Evolutionary conservation across 2,888 invertebrate genomes (phyloP).

Genomic region (Aphodius granarius): DNA sequence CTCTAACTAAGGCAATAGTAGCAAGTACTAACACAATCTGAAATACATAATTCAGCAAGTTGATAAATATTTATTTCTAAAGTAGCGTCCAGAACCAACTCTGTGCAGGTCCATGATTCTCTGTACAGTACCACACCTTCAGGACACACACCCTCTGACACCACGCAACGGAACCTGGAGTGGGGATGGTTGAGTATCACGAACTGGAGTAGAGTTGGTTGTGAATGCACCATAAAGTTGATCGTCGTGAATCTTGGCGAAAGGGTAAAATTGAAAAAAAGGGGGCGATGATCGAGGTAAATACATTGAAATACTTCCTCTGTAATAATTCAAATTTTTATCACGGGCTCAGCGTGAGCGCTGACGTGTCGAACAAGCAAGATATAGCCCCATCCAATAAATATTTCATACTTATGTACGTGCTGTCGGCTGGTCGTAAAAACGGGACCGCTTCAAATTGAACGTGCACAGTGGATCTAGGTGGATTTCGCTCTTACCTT

Average conservation of each 20-base stretch:
- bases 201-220: no score
- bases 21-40: conserved; percentile 32
- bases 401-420: conserved; percentile 20
- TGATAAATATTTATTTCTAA: no score
- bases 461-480: conserved; percentile 14
- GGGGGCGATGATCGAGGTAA: background rate
- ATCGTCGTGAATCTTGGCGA: background rate
- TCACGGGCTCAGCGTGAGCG: background rate
- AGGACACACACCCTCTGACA: no score
- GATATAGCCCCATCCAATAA: conserved; percentile 6
- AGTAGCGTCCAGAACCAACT: no score
- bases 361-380: conserved; percentile 5
- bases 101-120: no score
- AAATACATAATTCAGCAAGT: conserved; percentile 1
- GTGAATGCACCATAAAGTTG: no score
- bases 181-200: no score
- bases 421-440: conserved; percentile 22
- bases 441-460: conserved; percentile 27
- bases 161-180: no score
- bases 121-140: no score
- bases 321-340: background rate
- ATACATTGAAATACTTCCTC: background rate
- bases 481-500: conserved; percentile 36
- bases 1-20: conserved; percentile 31
- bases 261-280: background rate